Evolutionary conservation across 2,113 vertebrate genomes (phyloP), one percentile per base, ranked within the genome.

Genomic region (Phyllopteryx taeniolatus): DNA sequence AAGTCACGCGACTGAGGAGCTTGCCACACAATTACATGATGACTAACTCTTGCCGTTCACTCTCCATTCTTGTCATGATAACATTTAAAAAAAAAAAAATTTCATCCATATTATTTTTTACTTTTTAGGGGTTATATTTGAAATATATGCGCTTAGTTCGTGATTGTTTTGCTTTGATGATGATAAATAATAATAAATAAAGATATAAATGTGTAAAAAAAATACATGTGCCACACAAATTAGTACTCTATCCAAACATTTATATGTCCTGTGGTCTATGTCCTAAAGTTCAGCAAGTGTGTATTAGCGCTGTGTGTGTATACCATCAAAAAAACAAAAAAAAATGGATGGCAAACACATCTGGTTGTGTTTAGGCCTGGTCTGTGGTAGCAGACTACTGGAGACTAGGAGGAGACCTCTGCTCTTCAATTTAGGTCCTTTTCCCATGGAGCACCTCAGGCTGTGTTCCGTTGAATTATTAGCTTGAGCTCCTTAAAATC

Each of bases 301-400:
- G 75, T 85, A 80, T 88, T 82, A 81, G 70, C 44, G 78, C 79
- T 72, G 68, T 71, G 71, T 69, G 73, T 78, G 72, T 67, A 76
- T 75, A 81, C 82, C 79, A 70, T 88, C 81, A 81, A 69, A 22
- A 22, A 22, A 22, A 53, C 17, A 20, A 49, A 11, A n/a, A 31
- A 47, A 83, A 88, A 79, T 88, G 74, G 60, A 89, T 78, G 82
- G 81, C 82, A 85, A 85, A 35, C 82, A 90, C 90, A 91, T 92
- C 91, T 92, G 91, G 85, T 90, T 87, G 80, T 66, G 82, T 78
- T 91, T 92, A 89, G 84, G 59, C 49, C 73, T 64, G 82, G 85
- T 88, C 81, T 91, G 86, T 83, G 86, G 87, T 60, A 53, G 84
- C 89, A 90, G 87, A 88, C 83, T 84, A 63, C 73, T 85, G 85